Conservation (phyloP, 2,797 vertebrate species). For the Fratercula arctica region DNA sequence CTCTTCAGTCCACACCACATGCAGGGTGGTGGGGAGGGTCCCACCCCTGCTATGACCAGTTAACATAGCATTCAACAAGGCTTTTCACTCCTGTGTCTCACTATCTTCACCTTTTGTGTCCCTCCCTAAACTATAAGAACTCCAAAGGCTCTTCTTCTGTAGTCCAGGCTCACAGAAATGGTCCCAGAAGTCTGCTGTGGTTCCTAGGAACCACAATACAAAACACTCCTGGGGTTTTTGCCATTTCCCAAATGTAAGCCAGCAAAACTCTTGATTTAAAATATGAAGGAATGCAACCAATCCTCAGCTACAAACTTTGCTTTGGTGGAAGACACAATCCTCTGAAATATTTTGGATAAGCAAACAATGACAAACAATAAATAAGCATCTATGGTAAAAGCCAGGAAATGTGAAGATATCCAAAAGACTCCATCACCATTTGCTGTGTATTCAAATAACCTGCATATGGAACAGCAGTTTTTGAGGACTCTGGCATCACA, state of each 20-base stretch:
- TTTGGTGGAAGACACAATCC: not conserved
- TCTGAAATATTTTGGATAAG: not conserved
- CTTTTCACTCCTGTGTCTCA: not conserved
- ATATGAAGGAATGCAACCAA: not conserved
- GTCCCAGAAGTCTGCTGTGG: not conserved
- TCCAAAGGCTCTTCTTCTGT: not conserved
- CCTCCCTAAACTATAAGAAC: not conserved
- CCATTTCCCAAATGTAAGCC: not conserved
- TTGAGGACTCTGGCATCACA: not conserved
- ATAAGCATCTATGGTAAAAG: not conserved
- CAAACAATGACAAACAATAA: not conserved
- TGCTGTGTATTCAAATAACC: not conserved
- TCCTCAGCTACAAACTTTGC: not conserved
- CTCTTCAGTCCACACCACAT: not conserved
- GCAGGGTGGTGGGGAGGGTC: not conserved
- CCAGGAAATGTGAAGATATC: not conserved
- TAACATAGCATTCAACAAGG: not conserved
- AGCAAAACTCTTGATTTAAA: not conserved
- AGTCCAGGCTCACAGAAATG: not conserved
- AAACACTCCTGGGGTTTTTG: not conserved
- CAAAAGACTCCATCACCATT: not conserved
- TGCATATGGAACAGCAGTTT: not conserved
- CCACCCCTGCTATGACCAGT: no score
- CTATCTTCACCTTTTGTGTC: not conserved
- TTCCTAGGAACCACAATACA: not conserved